Evolutionary conservation across 1,140 invertebrate genomes (phyloP).

Genomic region (Nixonia krombeini): DNA sequence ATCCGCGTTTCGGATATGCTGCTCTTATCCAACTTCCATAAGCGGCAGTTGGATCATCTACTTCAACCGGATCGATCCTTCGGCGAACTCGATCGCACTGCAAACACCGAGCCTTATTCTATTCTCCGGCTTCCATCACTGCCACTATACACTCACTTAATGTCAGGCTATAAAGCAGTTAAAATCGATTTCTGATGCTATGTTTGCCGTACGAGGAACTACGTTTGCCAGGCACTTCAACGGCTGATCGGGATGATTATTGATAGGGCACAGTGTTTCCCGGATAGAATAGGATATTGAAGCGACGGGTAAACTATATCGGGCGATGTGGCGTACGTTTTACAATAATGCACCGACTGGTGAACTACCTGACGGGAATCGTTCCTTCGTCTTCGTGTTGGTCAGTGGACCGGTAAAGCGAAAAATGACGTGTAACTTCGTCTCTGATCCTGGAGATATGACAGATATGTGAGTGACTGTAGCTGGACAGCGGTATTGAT

Average conservation of each 20-base stretch:
- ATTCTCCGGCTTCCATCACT: conserved; percentile 22
- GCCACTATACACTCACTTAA: conserved; percentile 23
- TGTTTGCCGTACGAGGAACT: conserved; percentile 27
- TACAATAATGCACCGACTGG: not conserved
- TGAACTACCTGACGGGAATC: not conserved
- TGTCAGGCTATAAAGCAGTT: conserved; percentile 21
- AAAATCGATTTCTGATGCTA: conserved; percentile 28
- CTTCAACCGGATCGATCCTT: conserved; percentile 36
- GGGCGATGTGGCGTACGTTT: conserved; percentile 12
- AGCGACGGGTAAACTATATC: not conserved
- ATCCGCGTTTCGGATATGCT: conserved; percentile 14
- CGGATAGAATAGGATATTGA: conserved; percentile 30
- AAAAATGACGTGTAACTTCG: conserved; percentile 18
- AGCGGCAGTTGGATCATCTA: conserved; percentile 16
- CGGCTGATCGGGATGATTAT: conserved; percentile 43
- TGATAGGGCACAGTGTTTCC: conserved; percentile 22
- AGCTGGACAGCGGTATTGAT: too few species aligned
- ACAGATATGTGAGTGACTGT: too few species aligned
- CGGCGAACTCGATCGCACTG: conserved; percentile 21
- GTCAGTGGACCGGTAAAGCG: conserved; percentile 6
- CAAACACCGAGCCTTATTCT: conserved; percentile 11
- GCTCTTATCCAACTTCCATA: conserved; percentile 7
- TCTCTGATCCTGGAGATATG: too few species aligned
- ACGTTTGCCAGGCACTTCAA: conserved; percentile 39
- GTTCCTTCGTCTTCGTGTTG: conserved; percentile 1